These are phyloP conservation scores for Lissocephala sabroskyi DNA, from an alignment of 2,888 invertebrate species.

Conservation along the genomic window DNA sequence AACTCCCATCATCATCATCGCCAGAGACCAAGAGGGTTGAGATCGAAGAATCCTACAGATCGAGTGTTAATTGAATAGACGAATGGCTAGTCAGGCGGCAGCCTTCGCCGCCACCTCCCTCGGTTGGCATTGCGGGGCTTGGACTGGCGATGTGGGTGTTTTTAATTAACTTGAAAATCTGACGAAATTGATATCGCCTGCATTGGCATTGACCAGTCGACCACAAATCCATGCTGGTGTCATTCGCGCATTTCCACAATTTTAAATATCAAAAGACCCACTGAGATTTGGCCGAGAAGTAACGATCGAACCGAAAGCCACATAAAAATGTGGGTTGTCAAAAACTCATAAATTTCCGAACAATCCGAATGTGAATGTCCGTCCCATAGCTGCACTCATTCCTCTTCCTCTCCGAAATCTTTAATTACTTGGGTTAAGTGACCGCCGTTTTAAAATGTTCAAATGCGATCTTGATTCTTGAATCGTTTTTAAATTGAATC, in stretches of 20 bases:
- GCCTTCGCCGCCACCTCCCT: too few relatives aligned
- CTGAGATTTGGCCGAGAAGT: slow-evolving; percentile 48
- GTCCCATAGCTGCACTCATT: too few relatives aligned
- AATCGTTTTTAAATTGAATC: slow-evolving; percentile 61
- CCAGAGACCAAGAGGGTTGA: too few relatives aligned
- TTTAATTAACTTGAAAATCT: slow-evolving; percentile 34
- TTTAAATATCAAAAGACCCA: slow-evolving; percentile 33
- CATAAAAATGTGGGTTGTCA: slow-evolving; percentile 65
- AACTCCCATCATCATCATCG: too few relatives aligned
- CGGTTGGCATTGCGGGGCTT: not conserved
- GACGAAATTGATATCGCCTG: slow-evolving; percentile 2
- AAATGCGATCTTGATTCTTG: slow-evolving; percentile 38
- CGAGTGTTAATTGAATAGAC: too few relatives aligned
- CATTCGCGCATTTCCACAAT: slow-evolving; percentile 51
- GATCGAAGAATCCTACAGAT: too few relatives aligned
- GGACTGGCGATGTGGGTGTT: slow-evolving; percentile 40
- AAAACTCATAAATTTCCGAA: slow-evolving; percentile 61
- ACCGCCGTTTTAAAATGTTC: slow-evolving; percentile 47
- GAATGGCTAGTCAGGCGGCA: too few relatives aligned
- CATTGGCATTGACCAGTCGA: too few relatives aligned
- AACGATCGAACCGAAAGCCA: slow-evolving; percentile 63
- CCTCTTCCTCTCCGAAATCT: too few relatives aligned
- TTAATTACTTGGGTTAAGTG: slow-evolving; percentile 61
- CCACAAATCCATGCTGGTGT: slow-evolving; percentile 41
- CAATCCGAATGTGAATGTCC: slow-evolving; percentile 37